These are phyloP conservation scores for Tetragonula clypearis DNA, from an alignment of 1,140 invertebrate species.

Conservation along the genomic window DNA sequence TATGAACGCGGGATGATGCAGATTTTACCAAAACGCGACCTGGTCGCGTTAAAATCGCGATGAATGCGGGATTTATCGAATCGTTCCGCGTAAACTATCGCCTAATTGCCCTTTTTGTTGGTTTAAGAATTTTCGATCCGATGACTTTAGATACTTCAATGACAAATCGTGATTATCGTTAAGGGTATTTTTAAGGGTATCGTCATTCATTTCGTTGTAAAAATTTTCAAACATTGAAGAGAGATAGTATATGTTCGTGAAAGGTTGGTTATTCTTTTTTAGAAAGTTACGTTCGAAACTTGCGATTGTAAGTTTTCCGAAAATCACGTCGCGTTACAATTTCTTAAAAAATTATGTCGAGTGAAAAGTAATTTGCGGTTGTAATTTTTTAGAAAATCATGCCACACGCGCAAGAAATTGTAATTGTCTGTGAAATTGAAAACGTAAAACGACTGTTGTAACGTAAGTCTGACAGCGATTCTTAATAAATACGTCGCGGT, in stretches of 20 bases:
- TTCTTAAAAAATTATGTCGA: too few relatives aligned
- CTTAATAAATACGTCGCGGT: constrained; percentile 53
- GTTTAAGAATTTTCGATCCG: background rate
- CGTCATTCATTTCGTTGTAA: too few relatives aligned
- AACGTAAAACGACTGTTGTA: background rate
- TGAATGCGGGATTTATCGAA: background rate
- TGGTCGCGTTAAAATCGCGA: background rate
- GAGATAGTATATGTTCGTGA: too few relatives aligned
- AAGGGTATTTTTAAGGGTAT: too few relatives aligned
- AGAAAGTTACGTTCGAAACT: too few relatives aligned
- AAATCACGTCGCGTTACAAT: too few relatives aligned
- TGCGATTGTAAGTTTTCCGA: too few relatives aligned
- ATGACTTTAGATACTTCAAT: background rate
- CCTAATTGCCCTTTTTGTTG: background rate
- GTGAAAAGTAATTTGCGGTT: too few relatives aligned
- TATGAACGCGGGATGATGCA: background rate
- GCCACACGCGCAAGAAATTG: too few relatives aligned
- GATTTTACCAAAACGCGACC: background rate
- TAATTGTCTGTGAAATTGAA: background rate
- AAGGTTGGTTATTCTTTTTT: too few relatives aligned
- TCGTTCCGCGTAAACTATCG: background rate
- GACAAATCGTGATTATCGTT: background rate
- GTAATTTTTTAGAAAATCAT: too few relatives aligned
- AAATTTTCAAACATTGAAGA: too few relatives aligned
- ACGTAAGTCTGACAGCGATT: constrained; percentile 10